Conservation (phyloP, 2,888 invertebrate genomes). For the Anoplius nigerrimus region DNA sequence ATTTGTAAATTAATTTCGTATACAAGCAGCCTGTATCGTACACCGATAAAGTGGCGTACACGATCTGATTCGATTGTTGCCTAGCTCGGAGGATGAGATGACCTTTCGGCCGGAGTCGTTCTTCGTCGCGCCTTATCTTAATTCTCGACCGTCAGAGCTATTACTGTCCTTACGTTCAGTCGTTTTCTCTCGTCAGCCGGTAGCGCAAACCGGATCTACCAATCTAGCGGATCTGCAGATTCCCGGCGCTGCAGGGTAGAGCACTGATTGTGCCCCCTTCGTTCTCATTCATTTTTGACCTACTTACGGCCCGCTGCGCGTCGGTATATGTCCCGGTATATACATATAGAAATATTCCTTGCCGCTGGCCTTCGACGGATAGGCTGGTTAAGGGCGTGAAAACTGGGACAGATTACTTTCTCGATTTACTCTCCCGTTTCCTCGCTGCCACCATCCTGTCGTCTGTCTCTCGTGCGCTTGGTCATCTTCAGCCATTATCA, state of each 20-base stretch:
- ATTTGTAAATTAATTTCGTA: too few relatives aligned
- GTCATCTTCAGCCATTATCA: too few relatives aligned
- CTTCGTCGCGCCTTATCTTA: not conserved
- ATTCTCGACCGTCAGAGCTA: not conserved
- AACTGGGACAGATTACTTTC: constrained; percentile 40
- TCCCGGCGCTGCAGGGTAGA: too few relatives aligned
- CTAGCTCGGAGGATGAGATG: not conserved
- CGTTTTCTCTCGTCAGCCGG: too few relatives aligned
- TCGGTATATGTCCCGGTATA: constrained; percentile 9
- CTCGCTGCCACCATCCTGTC: constrained; percentile 15
- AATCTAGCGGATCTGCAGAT: too few relatives aligned
- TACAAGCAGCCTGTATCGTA: too few relatives aligned
- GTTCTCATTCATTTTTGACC: constrained; percentile 12
- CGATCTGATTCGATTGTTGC: too few relatives aligned
- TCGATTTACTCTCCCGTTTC: constrained; percentile 19
- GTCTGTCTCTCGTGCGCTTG: not conserved
- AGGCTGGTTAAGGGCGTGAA: constrained; percentile 36
- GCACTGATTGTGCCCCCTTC: too few relatives aligned
- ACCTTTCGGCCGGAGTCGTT: not conserved
- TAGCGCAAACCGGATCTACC: too few relatives aligned
- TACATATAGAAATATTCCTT: too few relatives aligned
- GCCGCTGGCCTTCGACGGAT: constrained; percentile 15
- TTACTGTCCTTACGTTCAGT: not conserved
- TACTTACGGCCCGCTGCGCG: constrained; percentile 14
- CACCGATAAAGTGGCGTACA: too few relatives aligned